Evolutionary conservation across 2,113 vertebrate genomes (phyloP).

Genomic region (Marcusenius ussheri): DNA sequence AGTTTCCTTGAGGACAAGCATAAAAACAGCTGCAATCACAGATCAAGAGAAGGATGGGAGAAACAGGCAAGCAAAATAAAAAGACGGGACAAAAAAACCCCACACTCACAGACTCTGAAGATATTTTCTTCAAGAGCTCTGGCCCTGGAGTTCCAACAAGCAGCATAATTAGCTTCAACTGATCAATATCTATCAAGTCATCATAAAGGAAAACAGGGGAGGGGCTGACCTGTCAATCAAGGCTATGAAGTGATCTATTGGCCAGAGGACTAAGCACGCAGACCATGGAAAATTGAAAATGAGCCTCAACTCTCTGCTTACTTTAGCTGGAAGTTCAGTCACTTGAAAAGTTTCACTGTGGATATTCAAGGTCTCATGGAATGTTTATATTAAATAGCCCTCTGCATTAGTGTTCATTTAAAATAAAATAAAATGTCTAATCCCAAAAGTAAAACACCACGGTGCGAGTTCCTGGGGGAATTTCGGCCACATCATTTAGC

Average conservation of each 20-base stretch:
- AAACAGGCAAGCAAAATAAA: slow-evolving; percentile 31
- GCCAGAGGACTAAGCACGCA: background rate
- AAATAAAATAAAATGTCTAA: background rate
- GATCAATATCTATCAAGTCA: slow-evolving; percentile 95
- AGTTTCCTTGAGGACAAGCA: background rate
- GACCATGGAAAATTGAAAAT: background rate
- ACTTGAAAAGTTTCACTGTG: background rate
- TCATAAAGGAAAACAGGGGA: slow-evolving; percentile 93
- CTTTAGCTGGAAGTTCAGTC: background rate
- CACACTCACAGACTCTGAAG: slow-evolving; percentile 94
- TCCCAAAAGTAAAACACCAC: background rate
- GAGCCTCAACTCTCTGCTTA: background rate
- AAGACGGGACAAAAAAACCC: slow-evolving; percentile 56
- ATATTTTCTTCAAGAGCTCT: slow-evolving; percentile 97
- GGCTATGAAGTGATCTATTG: background rate
- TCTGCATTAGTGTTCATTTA: background rate
- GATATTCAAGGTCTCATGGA: background rate
- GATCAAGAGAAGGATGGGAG: background rate
- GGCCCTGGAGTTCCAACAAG: slow-evolving; percentile 91
- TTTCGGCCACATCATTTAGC: background rate
- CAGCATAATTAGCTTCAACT: slow-evolving; percentile 97
- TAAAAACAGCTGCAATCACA: background rate
- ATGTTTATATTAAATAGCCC: background rate
- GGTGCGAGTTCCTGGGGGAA: background rate
- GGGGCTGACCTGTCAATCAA: slow-evolving; percentile 8